These are phyloP conservation scores for Drosophila rellima DNA, from an alignment of 2,888 invertebrate species.

Conservation along the genomic window DNA sequence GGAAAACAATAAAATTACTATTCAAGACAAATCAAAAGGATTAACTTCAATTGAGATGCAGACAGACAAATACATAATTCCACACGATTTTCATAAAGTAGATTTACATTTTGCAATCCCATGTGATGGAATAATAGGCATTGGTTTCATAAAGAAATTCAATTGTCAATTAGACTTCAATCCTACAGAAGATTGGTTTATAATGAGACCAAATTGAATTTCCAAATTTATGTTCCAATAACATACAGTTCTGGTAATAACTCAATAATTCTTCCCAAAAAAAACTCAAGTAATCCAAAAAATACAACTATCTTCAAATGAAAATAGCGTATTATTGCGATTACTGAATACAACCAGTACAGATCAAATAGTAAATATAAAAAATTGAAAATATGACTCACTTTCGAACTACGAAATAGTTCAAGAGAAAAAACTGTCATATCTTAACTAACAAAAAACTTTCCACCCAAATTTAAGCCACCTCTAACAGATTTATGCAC, in stretches of 20 bases:
- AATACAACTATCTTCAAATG: neutral
- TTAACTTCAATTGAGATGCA: neutral
- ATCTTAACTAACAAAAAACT: neutral
- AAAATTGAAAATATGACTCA: neutral
- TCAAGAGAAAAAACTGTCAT: too few species aligned
- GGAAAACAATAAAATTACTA: neutral
- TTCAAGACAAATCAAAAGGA: conserved; percentile 6
- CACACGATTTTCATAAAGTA: conserved; percentile 1
- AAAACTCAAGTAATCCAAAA: conserved; percentile 17
- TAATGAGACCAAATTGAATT: too few species aligned
- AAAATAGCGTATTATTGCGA: conserved; percentile 2
- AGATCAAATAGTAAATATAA: neutral
- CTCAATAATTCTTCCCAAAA: conserved; percentile 2
- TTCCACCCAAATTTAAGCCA: neutral
- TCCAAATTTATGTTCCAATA: too few species aligned
- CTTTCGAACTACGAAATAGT: too few species aligned
- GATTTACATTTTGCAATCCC: too few species aligned
- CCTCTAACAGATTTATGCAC: too few species aligned
- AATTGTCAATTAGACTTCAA: too few species aligned
- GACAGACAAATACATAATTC: conserved; percentile 2
- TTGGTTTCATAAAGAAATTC: too few species aligned
- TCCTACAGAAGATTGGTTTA: too few species aligned
- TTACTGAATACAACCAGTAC: neutral
- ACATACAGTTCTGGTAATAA: too few species aligned
- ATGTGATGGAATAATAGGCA: conserved; percentile 5